phyloP scores from a whole-genome alignment of 1,140 invertebrate genomes.

The Meloidogyne exigua region DNA sequence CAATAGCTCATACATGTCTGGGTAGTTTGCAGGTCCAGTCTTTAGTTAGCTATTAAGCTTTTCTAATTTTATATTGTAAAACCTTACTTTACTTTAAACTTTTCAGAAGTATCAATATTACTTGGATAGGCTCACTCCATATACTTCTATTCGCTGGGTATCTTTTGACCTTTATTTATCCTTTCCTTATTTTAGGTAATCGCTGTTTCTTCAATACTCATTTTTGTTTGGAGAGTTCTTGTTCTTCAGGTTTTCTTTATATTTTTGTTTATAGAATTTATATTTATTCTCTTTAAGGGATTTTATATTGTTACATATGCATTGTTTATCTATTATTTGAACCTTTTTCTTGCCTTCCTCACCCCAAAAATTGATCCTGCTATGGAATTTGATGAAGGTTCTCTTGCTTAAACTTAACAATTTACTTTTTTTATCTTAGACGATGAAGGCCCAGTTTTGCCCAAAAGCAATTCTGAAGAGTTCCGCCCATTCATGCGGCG shows the following conservation, averaged over 20 bases:
- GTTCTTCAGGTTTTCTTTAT: conserved; percentile 35
- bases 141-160: conserved; percentile 59
- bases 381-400: conserved; percentile 55
- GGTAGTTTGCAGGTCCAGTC: too few relatives aligned
- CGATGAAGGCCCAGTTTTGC: conserved; percentile 69
- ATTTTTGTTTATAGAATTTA: not conserved
- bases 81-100: conserved; percentile 15
- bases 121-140: conserved; percentile 61
- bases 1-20: too few relatives aligned
- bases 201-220: conserved; percentile 35
- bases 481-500: conserved; percentile 96
- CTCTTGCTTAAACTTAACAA: not conserved
- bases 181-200: conserved; percentile 12
- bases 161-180: conserved; percentile 3
- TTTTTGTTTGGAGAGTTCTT: conserved; percentile 44
- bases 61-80: too few relatives aligned
- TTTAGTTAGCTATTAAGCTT: not conserved
- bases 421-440: conserved; percentile 31
- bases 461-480: conserved; percentile 90
- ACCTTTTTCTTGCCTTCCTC: conserved; percentile 97
- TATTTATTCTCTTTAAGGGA: conserved; percentile 68
- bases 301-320: conserved; percentile 99
- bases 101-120: conserved; percentile 63
- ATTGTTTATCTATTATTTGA: conserved; percentile 95
- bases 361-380: conserved; percentile 96